phyloP scores from a whole-genome alignment of 2,797 vertebrate genomes.

The Pteronotus mesoamericanus region DNA sequence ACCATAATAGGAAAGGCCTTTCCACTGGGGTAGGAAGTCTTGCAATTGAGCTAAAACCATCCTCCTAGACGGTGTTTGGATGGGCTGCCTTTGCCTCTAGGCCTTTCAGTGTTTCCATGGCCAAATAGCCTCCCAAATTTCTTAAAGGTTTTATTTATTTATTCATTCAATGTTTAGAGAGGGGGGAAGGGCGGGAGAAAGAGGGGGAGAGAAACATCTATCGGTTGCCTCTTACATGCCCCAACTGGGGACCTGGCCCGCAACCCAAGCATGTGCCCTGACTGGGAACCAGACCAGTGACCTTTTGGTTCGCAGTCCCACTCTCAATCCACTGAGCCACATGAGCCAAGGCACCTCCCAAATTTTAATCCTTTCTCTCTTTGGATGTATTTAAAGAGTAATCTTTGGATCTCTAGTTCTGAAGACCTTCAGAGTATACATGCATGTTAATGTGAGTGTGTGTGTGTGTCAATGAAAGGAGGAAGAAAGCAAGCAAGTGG shows the following conservation, averaged over 20 bases:
- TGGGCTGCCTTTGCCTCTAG: neutral
- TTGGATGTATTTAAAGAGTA: neutral
- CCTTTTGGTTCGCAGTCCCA: neutral
- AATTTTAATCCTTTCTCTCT: neutral
- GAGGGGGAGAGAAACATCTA: neutral
- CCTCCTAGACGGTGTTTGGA: neutral
- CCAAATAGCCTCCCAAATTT: neutral
- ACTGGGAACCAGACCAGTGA: neutral
- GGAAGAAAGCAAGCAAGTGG: neutral
- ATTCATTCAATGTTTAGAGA: neutral
- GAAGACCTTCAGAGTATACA: neutral
- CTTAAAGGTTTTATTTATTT: neutral
- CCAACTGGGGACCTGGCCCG: too few species aligned
- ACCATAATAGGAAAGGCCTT: neutral
- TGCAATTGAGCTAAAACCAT: neutral
- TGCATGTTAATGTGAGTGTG: neutral
- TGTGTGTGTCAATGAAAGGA: neutral
- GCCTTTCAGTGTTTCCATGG: neutral
- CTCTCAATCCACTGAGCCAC: neutral
- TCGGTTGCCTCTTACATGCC: neutral
- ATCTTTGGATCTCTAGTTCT: neutral
- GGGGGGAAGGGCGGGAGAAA: too few species aligned
- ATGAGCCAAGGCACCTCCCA: neutral
- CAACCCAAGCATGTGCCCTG: too few species aligned
- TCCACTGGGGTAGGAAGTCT: neutral